These are phyloP conservation scores for Apostichopus japonicus DNA, from an alignment of 35 echinoderm and acorn worm species.

Conservation along the genomic window DNA sequence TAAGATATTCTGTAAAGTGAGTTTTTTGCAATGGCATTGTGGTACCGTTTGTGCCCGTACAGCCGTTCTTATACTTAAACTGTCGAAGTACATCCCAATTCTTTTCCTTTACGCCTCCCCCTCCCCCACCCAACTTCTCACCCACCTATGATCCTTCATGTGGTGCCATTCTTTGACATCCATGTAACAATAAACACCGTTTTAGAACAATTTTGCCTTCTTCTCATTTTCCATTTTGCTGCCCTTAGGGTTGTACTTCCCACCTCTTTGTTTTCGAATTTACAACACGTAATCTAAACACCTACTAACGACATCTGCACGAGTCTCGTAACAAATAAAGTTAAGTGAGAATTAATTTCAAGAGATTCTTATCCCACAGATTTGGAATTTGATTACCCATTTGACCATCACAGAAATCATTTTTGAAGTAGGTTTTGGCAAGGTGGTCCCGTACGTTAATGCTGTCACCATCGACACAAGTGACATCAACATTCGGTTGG, in stretches of 20 bases:
- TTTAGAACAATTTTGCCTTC: background rate
- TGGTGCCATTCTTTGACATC: no score
- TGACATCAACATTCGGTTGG: background rate
- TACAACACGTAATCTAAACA: conserved; percentile 19
- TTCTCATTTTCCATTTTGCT: background rate
- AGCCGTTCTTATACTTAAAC: no score
- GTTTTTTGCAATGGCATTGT: no score
- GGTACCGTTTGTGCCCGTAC: no score
- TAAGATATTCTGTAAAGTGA: no score
- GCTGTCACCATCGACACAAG: background rate
- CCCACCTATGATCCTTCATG: no score
- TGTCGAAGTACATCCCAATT: no score
- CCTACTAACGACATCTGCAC: background rate
- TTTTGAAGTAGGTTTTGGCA: background rate
- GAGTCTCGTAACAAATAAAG: background rate
- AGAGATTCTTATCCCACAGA: conserved; percentile 17
- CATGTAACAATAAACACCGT: no score
- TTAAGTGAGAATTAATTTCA: background rate
- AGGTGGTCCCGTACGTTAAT: background rate
- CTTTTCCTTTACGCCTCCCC: no score
- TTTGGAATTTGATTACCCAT: conserved; percentile 13
- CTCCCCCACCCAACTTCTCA: no score
- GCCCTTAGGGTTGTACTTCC: background rate
- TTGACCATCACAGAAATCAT: background rate
- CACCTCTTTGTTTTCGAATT: background rate